phyloP scores from a whole-genome alignment of 1,140 invertebrate species.

The Idris sp. region DNA sequence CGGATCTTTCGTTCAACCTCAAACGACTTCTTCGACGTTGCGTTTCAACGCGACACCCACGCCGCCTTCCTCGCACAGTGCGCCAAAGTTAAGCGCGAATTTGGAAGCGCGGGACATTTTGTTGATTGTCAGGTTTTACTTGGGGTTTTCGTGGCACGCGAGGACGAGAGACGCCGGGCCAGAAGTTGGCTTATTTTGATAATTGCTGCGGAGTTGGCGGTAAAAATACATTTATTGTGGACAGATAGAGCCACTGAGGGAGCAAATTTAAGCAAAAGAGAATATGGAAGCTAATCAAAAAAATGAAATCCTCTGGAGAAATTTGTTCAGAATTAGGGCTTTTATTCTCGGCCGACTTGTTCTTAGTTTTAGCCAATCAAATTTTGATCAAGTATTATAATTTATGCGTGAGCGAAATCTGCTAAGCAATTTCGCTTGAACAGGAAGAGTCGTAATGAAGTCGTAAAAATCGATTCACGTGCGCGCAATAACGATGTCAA shows the following conservation, averaged over 20 bases:
- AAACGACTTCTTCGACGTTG: slow-evolving; percentile 57
- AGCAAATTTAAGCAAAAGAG: too few relatives aligned
- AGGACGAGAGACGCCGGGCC: too few relatives aligned
- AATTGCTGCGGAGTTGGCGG: too few relatives aligned
- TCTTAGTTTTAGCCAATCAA: too few relatives aligned
- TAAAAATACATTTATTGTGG: too few relatives aligned
- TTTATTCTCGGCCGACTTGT: too few relatives aligned
- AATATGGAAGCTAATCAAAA: slow-evolving; percentile 3
- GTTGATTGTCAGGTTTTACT: too few relatives aligned
- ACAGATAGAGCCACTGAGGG: too few relatives aligned
- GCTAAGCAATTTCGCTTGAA: slow-evolving; percentile 1
- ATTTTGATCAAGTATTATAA: too few relatives aligned
- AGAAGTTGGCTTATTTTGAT: too few relatives aligned
- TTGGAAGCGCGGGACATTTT: too few relatives aligned
- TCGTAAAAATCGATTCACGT: not conserved
- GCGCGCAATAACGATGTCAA: slow-evolving; percentile 6
- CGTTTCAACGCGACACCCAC: slow-evolving; percentile 46
- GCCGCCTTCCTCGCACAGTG: slow-evolving; percentile 48
- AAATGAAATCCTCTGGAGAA: not conserved
- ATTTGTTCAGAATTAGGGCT: slow-evolving; percentile 3
- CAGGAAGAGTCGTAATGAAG: not conserved
- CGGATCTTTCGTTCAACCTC: slow-evolving; percentile 50
- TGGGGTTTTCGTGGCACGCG: too few relatives aligned
- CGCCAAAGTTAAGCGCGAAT: slow-evolving; percentile 46
- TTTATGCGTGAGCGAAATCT: not conserved